Evolutionary conservation across 2,797 vertebrate species (phyloP), one percentile per base, ranked within the genome.

Genomic region (Nasua narica): DNA sequence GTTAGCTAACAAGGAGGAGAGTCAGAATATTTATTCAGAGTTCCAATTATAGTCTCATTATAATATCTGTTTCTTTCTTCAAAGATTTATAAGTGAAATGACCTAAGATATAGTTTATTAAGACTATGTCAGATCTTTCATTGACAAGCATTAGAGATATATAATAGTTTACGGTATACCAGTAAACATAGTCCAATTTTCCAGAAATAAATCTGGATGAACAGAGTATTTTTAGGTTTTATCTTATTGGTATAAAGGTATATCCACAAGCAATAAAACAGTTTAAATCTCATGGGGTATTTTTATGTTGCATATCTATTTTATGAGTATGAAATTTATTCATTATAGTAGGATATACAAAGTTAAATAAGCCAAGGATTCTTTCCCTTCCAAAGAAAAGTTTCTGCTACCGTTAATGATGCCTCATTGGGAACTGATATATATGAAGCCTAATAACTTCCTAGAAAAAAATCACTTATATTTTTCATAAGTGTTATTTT

Each of bases 401-500:
- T 10, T 35, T 40, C n/a, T 9, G 9, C 3, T 52, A 10, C 23
- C 74, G 15, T 74, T 67, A 91, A 83, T 46, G 15, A 86, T 19
- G 1, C 0, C 12, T 92, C 10, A 48, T 27, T 72, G 32, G 18
- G 29, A 82, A 91, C 46, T 58, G 48, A 40, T 65, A 29, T 11
- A 43, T 11, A 43, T 76, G 23, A 25, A 77, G 11, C 3, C 32
- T 84, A 97, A 97, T 96, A 79, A 67, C 79, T 97, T 92, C 37
- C 29, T 87, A 88, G n/a, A 43, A 85, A 87, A 48, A 84, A 79
- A 96, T 97, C 94, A 65, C 69, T 93, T 86, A 7, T 50, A 62
- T 92, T 94, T 92, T 65, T 94, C 67, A 96, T 95, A 90, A 77
- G 56, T 95, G 65, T 96, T 97, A 96, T 96, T 96, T 97, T 98